These are phyloP conservation scores for Drosophila mercatorum DNA, from an alignment of 2,888 invertebrate species.

Conservation along the genomic window DNA sequence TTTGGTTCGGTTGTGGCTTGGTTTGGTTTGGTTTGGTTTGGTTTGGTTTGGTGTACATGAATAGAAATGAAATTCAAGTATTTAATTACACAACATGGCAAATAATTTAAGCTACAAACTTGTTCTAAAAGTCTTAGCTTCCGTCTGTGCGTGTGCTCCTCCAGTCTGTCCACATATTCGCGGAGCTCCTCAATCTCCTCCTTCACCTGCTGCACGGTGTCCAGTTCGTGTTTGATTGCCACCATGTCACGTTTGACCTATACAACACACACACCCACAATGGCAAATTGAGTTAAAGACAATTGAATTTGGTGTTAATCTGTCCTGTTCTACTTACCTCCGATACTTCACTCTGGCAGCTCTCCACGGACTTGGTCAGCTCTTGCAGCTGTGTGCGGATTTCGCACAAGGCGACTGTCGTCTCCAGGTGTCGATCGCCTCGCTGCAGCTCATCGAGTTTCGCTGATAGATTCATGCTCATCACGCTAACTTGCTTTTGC, in stretches of 20 bases:
- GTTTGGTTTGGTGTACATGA: slow-evolving; percentile 74
- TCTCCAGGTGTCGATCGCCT: slow-evolving; percentile 95
- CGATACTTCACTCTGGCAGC: slow-evolving; percentile 96
- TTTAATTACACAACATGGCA: slow-evolving; percentile 85
- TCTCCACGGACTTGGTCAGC: slow-evolving; percentile 96
- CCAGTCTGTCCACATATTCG: slow-evolving; percentile 95
- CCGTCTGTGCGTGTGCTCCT: slow-evolving; percentile 95
- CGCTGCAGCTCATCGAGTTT: slow-evolving; percentile 97
- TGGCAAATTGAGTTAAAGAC: slow-evolving; percentile 17
- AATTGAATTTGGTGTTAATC: slow-evolving; percentile 18
- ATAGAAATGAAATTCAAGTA: slow-evolving; percentile 82
- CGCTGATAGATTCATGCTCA: slow-evolving; percentile 97
- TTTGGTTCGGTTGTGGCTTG: slow-evolving; percentile 31
- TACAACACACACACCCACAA: slow-evolving; percentile 31
- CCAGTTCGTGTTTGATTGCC: slow-evolving; percentile 96
- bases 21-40: slow-evolving; percentile 26
- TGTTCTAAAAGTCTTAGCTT: slow-evolving; percentile 96
- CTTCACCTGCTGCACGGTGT: slow-evolving; percentile 97
- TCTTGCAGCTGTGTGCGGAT: slow-evolving; percentile 96
- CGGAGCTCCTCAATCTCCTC: slow-evolving; percentile 97
- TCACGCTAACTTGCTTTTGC: slow-evolving; percentile 98
- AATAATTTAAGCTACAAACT: slow-evolving; percentile 87
- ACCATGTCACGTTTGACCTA: slow-evolving; percentile 97
- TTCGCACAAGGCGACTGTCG: slow-evolving; percentile 96
- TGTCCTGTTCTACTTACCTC: slow-evolving; percentile 85